A percentile compares a stretch with the other conserved stretches of the same genome.
Conservation (phyloP, 2,888 invertebrate species). For the Lymantria monacha region DNA sequence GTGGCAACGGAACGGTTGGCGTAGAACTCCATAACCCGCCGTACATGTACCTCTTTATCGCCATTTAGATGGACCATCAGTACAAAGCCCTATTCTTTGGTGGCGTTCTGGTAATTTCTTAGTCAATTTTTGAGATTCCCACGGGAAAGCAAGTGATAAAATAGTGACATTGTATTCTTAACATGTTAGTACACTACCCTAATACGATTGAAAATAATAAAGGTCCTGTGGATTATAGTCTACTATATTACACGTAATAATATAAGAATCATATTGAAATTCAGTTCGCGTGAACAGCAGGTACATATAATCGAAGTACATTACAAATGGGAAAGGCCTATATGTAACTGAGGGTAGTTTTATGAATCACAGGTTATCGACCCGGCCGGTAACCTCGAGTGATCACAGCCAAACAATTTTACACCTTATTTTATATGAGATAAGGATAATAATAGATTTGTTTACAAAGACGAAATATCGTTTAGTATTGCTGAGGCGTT, state of each 20-base stretch:
- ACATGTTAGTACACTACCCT: no score
- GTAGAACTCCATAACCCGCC: no score
- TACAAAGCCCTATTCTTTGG: no score
- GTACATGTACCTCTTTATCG: no score
- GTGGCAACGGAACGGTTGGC: no score
- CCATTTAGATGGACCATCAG: no score
- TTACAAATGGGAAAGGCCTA: conserved; percentile 55
- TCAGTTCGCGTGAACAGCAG: conserved; percentile 39
- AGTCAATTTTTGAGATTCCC: no score
- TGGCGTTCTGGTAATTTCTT: no score
- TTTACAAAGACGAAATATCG: conserved; percentile 13
- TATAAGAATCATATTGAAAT: conserved; percentile 19
- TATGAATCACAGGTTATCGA: conserved; percentile 62
- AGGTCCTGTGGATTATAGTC: no score
- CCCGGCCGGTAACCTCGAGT: conserved; percentile 51
- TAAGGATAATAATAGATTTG: conserved; percentile 22
- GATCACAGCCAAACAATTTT: conserved; percentile 14
- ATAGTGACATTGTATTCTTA: no score
- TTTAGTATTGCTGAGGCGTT: conserved; percentile 1
- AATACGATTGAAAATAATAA: no score
- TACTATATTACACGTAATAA: not conserved
- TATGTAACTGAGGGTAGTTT: conserved; percentile 56
- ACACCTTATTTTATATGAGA: conserved; percentile 19
- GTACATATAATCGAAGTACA: conserved; percentile 35
- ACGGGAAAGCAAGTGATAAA: no score